These are phyloP conservation scores for Chionis minor DNA, from an alignment of 2,113 vertebrate species.

Conservation along the genomic window DNA sequence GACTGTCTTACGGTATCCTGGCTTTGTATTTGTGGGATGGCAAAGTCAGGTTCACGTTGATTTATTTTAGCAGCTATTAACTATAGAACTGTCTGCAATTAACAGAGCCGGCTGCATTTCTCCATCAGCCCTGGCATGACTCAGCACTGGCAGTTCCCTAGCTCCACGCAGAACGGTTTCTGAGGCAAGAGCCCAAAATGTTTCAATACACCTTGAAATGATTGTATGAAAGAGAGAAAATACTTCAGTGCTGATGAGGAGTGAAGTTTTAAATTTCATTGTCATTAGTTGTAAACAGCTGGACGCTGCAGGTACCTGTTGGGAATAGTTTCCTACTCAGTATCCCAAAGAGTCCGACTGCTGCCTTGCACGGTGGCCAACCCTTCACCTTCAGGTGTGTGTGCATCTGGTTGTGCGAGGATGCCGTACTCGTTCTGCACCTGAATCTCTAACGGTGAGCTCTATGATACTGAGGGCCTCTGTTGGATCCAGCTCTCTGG, in stretches of 20 bases:
- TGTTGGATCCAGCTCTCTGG: not conserved
- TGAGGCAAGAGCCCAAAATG: not conserved
- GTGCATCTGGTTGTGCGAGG: not conserved
- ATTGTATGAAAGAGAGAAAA: not conserved
- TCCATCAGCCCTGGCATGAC: not conserved
- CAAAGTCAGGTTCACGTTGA: not conserved
- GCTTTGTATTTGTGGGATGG: not conserved
- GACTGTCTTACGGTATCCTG: not conserved
- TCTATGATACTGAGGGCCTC: not conserved
- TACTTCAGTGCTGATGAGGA: not conserved
- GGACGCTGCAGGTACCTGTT: not conserved
- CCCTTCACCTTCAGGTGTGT: not conserved
- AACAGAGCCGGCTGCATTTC: not conserved
- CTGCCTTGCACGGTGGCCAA: not conserved
- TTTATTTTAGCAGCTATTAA: not conserved
- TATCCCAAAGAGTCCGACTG: rapidly evolving
- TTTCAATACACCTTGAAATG: not conserved
- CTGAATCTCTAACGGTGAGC: not conserved
- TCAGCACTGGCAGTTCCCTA: not conserved
- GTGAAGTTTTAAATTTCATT: rapidly evolving
- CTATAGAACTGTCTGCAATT: not conserved
- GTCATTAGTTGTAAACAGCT: not conserved
- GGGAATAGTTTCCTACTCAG: not conserved
- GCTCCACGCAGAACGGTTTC: rapidly evolving
- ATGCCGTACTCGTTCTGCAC: not conserved